Conservation (phyloP, 2,113 vertebrate species). For the Zosterops pallidus region DNA sequence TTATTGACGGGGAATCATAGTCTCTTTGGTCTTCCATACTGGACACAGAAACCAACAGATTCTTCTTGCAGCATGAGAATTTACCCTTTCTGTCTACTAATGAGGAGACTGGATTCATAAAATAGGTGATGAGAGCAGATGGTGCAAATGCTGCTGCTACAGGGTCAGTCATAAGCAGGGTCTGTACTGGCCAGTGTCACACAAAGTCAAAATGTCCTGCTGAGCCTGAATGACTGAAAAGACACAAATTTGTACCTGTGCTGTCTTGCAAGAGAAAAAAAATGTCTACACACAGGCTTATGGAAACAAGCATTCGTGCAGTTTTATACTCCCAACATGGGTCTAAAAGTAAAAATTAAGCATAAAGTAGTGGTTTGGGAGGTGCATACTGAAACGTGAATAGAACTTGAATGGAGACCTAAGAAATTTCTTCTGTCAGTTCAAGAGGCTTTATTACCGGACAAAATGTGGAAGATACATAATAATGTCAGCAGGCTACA, state of each 20-base stretch:
- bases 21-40: not conserved
- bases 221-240: not conserved
- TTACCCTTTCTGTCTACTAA: not conserved
- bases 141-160: not conserved
- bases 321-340: not conserved
- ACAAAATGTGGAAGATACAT: not conserved
- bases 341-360: not conserved
- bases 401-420: not conserved
- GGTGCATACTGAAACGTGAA: not conserved
- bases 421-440: not conserved
- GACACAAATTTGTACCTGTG: not conserved
- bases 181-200: not conserved
- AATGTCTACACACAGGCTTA: not conserved
- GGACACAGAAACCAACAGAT: not conserved
- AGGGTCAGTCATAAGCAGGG: not conserved
- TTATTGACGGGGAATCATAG: not conserved
- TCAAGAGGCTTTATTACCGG: not conserved
- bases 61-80: not conserved
- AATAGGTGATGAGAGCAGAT: not conserved
- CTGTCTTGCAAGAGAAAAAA: not conserved
- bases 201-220: not conserved
- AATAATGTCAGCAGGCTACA: not conserved
- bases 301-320: rapidly evolving
- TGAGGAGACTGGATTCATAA: not conserved
- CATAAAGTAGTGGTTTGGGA: not conserved